Conservation (phyloP, 2,797 vertebrate species). For the Sebastes cheni region DNA sequence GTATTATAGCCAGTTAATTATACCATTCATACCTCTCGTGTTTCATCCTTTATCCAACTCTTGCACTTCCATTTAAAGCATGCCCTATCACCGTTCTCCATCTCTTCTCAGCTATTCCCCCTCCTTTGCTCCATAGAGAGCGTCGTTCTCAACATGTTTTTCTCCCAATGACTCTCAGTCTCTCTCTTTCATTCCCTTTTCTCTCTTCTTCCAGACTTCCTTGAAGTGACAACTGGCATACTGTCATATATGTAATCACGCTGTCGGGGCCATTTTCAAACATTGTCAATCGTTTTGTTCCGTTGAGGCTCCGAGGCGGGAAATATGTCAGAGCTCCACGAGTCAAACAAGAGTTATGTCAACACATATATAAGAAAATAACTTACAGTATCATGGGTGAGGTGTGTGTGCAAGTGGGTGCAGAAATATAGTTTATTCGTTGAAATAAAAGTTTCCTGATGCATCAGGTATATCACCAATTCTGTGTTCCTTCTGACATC, state of each 20-base stretch:
- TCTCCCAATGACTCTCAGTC: neutral
- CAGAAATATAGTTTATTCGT: neutral
- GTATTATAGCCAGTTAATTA: neutral
- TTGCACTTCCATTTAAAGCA: neutral
- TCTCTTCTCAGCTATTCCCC: slow-evolving; percentile 28
- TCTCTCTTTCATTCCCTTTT: neutral
- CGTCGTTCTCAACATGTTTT: neutral
- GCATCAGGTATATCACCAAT: neutral
- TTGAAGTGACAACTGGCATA: slow-evolving; percentile 25
- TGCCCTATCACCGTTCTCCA: slow-evolving; percentile 6
- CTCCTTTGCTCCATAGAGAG: slow-evolving; percentile 29
- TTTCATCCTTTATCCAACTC: neutral
- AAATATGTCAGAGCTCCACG: slow-evolving; percentile 27
- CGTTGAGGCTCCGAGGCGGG: slow-evolving; percentile 32
- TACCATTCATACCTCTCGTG: neutral
- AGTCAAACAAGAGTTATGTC: slow-evolving; percentile 30
- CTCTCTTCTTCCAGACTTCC: neutral
- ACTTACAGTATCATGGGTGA: neutral
- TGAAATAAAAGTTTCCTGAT: neutral
- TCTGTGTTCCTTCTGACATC: neutral
- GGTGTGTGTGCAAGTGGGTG: neutral
- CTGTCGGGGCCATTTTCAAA: slow-evolving; percentile 72
- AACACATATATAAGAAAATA: slow-evolving; percentile 31
- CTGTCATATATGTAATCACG: slow-evolving; percentile 57
- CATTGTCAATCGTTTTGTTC: slow-evolving; percentile 62